These are phyloP conservation scores for Siphlonurus alternatus DNA, from an alignment of 2,888 invertebrate genomes.

Conservation along the genomic window DNA sequence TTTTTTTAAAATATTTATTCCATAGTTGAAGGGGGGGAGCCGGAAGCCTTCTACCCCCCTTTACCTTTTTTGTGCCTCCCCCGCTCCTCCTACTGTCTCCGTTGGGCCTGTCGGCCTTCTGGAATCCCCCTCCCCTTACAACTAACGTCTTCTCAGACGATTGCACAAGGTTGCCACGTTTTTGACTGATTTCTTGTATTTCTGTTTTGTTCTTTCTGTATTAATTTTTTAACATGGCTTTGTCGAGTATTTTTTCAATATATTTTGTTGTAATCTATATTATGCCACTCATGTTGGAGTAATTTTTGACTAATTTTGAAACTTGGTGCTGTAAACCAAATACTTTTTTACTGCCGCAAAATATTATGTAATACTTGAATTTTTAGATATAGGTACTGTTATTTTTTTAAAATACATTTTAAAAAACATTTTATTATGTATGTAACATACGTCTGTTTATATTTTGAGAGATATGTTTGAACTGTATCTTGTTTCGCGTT, in stretches of 20 bases:
- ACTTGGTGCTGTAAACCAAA: background rate
- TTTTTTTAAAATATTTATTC: background rate
- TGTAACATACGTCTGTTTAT: too few relatives aligned
- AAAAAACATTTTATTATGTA: too few relatives aligned
- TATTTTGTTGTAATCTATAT: too few relatives aligned
- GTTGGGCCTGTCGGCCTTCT: background rate
- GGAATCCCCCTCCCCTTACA: background rate
- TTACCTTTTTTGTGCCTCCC: background rate
- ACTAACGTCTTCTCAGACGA: background rate
- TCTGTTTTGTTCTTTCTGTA: background rate
- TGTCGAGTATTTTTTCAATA: too few relatives aligned
- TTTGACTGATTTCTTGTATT: background rate
- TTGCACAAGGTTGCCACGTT: background rate
- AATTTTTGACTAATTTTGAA: background rate
- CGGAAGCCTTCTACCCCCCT: background rate
- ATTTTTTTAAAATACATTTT: too few relatives aligned
- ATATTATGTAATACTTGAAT: background rate
- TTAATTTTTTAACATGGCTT: background rate
- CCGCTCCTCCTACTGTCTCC: background rate
- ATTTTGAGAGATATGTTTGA: too few relatives aligned
- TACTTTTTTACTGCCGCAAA: background rate
- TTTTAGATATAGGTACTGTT: too few relatives aligned
- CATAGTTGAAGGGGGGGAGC: background rate
- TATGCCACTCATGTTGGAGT: background rate
- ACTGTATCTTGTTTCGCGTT: too few relatives aligned